Conservation (phyloP, 1,140 invertebrate genomes). For the Lutraria rhynchaena region DNA sequence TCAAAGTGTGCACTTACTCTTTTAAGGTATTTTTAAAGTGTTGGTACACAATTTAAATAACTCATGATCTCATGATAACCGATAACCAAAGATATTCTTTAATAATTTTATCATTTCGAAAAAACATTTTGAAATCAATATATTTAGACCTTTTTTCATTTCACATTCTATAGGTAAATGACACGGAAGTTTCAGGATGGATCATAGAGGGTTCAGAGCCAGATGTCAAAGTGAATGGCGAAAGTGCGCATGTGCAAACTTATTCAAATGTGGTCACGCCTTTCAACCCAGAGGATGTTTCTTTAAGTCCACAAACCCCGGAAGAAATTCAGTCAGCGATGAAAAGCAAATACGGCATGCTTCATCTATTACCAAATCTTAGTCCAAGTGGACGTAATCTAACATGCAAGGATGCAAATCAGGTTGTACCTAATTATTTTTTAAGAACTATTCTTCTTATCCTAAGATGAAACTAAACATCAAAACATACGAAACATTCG, state of each 20-base stretch:
- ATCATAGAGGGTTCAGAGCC: slow-evolving; percentile 13
- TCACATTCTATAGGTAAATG: slow-evolving; percentile 12
- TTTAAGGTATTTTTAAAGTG: too few relatives aligned
- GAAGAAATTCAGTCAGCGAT: slow-evolving; percentile 48
- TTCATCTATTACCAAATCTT: slow-evolving; percentile 15
- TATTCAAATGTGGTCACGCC: slow-evolving; percentile 33
- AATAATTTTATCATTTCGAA: background rate
- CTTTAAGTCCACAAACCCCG: slow-evolving; percentile 54
- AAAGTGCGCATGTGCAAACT: slow-evolving; percentile 35
- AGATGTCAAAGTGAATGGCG: background rate
- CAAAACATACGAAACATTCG: too few relatives aligned
- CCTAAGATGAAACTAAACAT: too few relatives aligned
- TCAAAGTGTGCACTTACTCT: too few relatives aligned
- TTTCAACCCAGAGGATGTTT: slow-evolving; percentile 58
- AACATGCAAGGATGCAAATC: slow-evolving; percentile 53
- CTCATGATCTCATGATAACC: too few relatives aligned
- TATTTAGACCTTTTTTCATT: too few relatives aligned
- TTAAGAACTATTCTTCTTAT: background rate
- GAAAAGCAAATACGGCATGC: slow-evolving; percentile 54
- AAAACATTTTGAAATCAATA: background rate
- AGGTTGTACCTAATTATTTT: slow-evolving; percentile 14
- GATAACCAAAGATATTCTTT: too few relatives aligned
- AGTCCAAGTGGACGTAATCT: background rate
- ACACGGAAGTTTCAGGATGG: slow-evolving; percentile 30
- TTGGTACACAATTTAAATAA: too few relatives aligned